A percentile compares a stretch with the other conserved stretches of the same genome.
phyloP scores from a whole-genome alignment of 2,113 vertebrate species.

The Oreochromis tanganicae region DNA sequence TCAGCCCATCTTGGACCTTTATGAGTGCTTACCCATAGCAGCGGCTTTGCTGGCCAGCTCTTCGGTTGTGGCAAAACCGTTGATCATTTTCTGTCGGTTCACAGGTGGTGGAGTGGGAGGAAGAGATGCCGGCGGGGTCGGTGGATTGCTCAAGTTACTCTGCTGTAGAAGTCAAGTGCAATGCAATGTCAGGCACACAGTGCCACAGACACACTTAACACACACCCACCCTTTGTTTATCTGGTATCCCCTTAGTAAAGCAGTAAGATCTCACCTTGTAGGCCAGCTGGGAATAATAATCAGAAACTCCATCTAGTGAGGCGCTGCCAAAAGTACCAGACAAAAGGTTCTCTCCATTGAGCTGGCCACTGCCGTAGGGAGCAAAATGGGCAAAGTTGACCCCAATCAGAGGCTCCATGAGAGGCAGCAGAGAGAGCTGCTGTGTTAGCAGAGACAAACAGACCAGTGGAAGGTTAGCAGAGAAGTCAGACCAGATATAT shows the following conservation, averaged over 20 bases:
- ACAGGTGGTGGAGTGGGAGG: conserved; percentile 95
- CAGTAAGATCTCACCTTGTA: conserved; percentile 74
- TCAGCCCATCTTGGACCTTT: neutral
- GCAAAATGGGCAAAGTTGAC: conserved; percentile 97
- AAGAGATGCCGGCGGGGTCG: conserved; percentile 94
- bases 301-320: conserved; percentile 89
- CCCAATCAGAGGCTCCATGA: conserved; percentile 95
- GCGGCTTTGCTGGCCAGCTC: conserved; percentile 90
- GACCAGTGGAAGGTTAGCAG: neutral
- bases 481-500: neutral
- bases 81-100: conserved; percentile 93
- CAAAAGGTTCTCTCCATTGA: conserved; percentile 89
- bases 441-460: conserved; percentile 45
- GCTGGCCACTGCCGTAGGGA: conserved; percentile 89
- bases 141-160: conserved; percentile 98
- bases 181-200: conserved; percentile 11
- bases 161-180: conserved; percentile 73
- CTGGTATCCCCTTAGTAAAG: neutral
- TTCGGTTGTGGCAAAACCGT: conserved; percentile 93
- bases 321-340: conserved; percentile 93
- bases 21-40: conserved; percentile 77
- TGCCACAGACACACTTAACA: neutral
- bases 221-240: neutral
- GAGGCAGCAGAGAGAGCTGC: conserved; percentile 93
- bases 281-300: conserved; percentile 97